Evolutionary conservation across 2,888 invertebrate species (phyloP), one percentile per base, ranked within the genome.

Genomic region (Drosophila basisetae): DNA sequence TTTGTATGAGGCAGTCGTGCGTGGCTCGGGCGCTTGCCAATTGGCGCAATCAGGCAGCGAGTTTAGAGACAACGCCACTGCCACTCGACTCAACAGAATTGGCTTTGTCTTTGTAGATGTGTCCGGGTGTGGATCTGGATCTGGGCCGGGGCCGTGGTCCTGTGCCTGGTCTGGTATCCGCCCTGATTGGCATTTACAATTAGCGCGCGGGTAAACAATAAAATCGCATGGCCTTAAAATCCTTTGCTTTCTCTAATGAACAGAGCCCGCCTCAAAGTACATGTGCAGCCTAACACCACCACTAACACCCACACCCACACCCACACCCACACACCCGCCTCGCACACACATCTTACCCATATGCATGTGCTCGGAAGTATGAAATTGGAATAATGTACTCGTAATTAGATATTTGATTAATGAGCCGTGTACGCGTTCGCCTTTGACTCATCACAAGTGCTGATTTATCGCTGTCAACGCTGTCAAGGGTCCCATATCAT

Each of bases 171-270:
- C 43, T 49, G 61, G 39, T 43, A 61, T 30, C 56, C 67, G 65
- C 64, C 86, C 91, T 92, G 91, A 91, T 91, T 91, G 92, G 90
- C 92, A 92, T 92, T 91, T 91, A 92, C 91, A 91, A 91, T 91
- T 91, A 91, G 91, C 83, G 86, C 84, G 82, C 89, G 90, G 84
- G 91, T 90, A 92, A 91, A 91, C 84, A 92, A 77, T 78, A 47
- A 83, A 82, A 83, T 85, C 82, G 81, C 76, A 82, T 83, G 79
- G 76, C 75, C 82, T 68, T 74, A 76, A 74, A 76, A 71, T 74
- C 72, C 73, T 37, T 31, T 28, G 35, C 63, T 52, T 35, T 72
- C 70, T 49, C 73, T 85, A 87, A 70, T 83, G 81, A 81, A 81
- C 61, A 65, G 18, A 52, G 22, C 22, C 49, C 25, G 6, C 73